A percentile compares a stretch with the other conserved stretches of the same genome.
Conservation (phyloP, 2,888 invertebrate genomes). For the Dicycla oo region DNA sequence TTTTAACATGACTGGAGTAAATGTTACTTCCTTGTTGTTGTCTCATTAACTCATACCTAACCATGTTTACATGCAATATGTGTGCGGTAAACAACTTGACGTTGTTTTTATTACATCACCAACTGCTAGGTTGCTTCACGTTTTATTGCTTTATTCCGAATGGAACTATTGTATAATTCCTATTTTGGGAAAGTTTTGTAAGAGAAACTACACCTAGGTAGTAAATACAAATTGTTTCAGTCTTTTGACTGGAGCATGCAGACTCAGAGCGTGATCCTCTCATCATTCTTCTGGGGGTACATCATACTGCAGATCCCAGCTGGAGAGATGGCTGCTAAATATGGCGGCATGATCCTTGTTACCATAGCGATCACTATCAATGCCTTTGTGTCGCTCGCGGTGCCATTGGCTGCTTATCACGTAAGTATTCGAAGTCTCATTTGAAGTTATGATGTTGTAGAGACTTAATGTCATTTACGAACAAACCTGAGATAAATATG, state of each 20-base stretch:
- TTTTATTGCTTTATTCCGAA: not conserved
- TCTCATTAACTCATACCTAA: not conserved
- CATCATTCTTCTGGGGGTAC: slow-evolving; percentile 91
- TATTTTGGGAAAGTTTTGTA: not conserved
- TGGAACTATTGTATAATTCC: too few species aligned
- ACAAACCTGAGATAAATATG: not conserved
- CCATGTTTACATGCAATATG: not conserved
- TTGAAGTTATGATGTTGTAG: not conserved
- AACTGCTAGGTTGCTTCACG: not conserved
- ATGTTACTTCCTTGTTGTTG: not conserved
- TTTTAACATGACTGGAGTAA: not conserved
- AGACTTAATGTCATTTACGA: not conserved
- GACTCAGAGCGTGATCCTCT: slow-evolving; percentile 82
- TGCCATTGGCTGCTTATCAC: slow-evolving; percentile 67
- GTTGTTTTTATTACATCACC: not conserved
- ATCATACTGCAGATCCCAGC: slow-evolving; percentile 92
- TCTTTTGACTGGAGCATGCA: slow-evolving; percentile 87
- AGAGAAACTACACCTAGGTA: not conserved
- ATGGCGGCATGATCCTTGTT: slow-evolving; percentile 92
- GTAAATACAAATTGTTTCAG: not conserved
- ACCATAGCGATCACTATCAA: slow-evolving; percentile 69
- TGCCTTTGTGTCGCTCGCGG: slow-evolving; percentile 76
- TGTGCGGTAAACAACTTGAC: not conserved
- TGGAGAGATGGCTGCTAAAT: slow-evolving; percentile 92
- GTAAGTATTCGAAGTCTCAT: slow-evolving; percentile 51